A percentile compares a stretch with the other conserved stretches of the same genome.
phyloP scores from a whole-genome alignment of 2,113 vertebrate genomes.

The Melanerpes formicivorus region DNA sequence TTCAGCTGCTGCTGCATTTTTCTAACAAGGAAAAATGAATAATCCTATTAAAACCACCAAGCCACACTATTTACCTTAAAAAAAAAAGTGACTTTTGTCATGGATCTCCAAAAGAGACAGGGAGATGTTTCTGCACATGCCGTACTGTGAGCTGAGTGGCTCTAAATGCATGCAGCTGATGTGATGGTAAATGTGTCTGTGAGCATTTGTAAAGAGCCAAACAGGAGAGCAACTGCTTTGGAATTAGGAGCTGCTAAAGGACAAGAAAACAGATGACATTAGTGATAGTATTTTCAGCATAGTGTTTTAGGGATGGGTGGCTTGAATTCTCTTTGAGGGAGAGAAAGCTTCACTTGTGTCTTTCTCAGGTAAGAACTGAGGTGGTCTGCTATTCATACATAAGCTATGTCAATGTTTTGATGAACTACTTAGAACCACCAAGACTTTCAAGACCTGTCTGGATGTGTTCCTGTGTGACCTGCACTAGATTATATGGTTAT shows the following conservation, averaged over 20 bases:
- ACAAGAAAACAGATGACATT: background rate
- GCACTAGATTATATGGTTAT: too few species aligned
- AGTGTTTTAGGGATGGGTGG: background rate
- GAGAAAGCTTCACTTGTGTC: background rate
- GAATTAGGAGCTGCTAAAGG: background rate
- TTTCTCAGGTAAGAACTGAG: background rate
- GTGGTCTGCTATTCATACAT: background rate
- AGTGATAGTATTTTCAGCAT: background rate
- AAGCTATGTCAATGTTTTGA: background rate
- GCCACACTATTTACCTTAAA: background rate
- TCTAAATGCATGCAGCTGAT: background rate
- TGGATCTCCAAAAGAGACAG: background rate
- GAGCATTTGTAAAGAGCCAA: background rate
- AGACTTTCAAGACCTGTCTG: background rate
- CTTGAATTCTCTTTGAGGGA: background rate
- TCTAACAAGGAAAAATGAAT: background rate
- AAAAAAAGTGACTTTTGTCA: background rate
- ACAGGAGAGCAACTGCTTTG: background rate
- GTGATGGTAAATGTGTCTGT: background rate
- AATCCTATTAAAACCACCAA: background rate
- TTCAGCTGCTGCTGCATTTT: background rate
- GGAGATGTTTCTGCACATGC: background rate
- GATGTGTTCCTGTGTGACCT: too few species aligned
- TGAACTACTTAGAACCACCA: background rate
- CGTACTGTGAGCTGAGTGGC: background rate